phyloP scores from a whole-genome alignment of 2,888 invertebrate species.

The Ypsolopha scabrella region DNA sequence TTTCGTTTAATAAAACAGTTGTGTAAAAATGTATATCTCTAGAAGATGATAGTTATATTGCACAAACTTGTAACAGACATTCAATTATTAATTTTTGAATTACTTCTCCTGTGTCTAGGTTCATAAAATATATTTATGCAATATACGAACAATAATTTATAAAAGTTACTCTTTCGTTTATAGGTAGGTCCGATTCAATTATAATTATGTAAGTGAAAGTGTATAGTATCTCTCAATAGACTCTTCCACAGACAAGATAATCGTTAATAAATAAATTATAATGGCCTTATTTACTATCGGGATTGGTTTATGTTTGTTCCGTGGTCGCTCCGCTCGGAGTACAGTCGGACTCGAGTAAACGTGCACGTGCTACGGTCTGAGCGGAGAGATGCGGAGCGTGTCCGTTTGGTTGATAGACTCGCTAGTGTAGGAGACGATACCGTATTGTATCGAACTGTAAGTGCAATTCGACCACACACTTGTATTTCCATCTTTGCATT shows the following conservation, averaged over 20 bases:
- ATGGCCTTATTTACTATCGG: slow-evolving; percentile 52
- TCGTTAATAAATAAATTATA: slow-evolving; percentile 27
- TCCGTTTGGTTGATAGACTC: slow-evolving; percentile 30
- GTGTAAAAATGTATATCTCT: slow-evolving; percentile 55
- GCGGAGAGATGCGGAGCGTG: slow-evolving; percentile 8
- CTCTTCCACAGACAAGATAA: slow-evolving; percentile 40
- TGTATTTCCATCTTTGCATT: slow-evolving; percentile 28
- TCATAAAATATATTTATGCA: slow-evolving; percentile 29
- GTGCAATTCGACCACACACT: slow-evolving; percentile 15
- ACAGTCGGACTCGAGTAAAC: neutral
- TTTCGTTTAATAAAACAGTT: slow-evolving; percentile 35
- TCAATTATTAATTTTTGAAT: slow-evolving; percentile 32
- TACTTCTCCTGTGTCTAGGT: slow-evolving; percentile 31
- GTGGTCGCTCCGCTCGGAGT: neutral
- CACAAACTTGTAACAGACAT: slow-evolving; percentile 58
- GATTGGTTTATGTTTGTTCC: slow-evolving; percentile 7
- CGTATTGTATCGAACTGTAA: neutral
- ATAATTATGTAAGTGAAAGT: slow-evolving; percentile 59
- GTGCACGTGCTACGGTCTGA: slow-evolving; percentile 12
- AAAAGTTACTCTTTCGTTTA: slow-evolving; percentile 39
- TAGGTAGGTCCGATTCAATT: slow-evolving; percentile 67
- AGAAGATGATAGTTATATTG: slow-evolving; percentile 46
- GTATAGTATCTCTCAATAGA: slow-evolving; percentile 59
- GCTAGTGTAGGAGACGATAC: slow-evolving; percentile 37
- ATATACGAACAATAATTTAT: slow-evolving; percentile 56